Conservation (phyloP, 2,888 invertebrate genomes). For the Petrolisthes cinctipes region DNA sequence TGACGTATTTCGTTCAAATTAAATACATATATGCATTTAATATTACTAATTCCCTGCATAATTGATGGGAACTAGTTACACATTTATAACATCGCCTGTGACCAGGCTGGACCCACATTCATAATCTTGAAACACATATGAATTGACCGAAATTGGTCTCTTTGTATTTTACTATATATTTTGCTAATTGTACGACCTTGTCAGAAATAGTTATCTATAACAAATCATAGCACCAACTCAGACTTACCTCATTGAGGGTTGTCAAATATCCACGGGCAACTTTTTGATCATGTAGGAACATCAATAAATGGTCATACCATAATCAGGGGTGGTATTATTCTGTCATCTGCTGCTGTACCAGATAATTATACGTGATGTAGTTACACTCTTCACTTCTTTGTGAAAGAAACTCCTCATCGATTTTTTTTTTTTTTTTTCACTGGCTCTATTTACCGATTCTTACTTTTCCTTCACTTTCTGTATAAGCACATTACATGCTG, state of each 20-base stretch:
- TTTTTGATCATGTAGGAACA: slow-evolving; percentile 9
- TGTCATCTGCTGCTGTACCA: background rate
- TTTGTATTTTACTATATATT: too few relatives aligned
- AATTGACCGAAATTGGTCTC: too few relatives aligned
- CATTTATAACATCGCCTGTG: too few relatives aligned
- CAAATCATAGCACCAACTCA: background rate
- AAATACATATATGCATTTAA: too few relatives aligned
- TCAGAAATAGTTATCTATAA: too few relatives aligned
- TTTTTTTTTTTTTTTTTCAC: background rate
- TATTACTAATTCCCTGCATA: too few relatives aligned
- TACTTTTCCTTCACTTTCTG: background rate
- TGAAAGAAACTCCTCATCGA: slow-evolving; percentile 2
- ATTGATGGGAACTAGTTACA: too few relatives aligned
- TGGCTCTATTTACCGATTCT: background rate
- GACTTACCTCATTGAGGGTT: slow-evolving; percentile 1
- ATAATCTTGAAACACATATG: too few relatives aligned
- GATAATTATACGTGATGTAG: background rate
- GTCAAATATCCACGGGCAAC: slow-evolving; percentile 9
- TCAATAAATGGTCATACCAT: background rate
- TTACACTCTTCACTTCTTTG: background rate
- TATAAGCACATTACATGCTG: background rate
- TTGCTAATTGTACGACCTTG: too few relatives aligned
- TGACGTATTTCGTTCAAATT: too few relatives aligned
- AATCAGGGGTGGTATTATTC: background rate
- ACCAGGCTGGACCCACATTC: too few relatives aligned